Evolutionary conservation across 2,113 vertebrate species (phyloP), one percentile per base, ranked within the genome.

Genomic region (Pygoscelis antarcticus): DNA sequence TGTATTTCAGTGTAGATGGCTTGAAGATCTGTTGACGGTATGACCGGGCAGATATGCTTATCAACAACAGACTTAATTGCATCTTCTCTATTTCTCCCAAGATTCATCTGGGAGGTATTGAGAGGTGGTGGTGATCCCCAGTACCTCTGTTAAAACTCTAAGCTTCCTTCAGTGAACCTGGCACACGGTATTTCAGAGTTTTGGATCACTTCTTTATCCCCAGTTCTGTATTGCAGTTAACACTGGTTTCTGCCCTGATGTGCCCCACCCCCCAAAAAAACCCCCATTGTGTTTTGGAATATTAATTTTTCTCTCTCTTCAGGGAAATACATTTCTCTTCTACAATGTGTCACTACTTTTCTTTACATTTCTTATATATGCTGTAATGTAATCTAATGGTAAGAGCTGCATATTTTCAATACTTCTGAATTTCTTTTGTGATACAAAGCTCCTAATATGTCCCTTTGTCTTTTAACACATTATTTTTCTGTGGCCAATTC

Each of bases 21-120:
- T 61, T 77, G 70, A 55, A 79, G 30, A 15, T 47, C 55, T 89
- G 38, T 36, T 52, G 29, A n/a, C 27, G 47, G 14, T 40, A 17
- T 23, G 44, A 40, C 34, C 0, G 1, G 16, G 20, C 58, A 60
- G 29, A 46, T 30, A 2, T 1, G 14, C 25, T 57, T 30, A 61
- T 46, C 18, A 83, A 11, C 14, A 52, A 11, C 29, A 77, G 34
- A 40, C 25, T 83, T 57, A 34, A 44, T 30, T 72, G 18, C 16
- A n/a, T 38, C 18, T 21, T 69, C 7, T 16, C 47, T 69, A 5
- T 22, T 65, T 51, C 44, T 89, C 7, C 26, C 26, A 40, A 23
- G 32, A 38, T 29, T 60, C 17, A 17, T 52, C 49, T 80, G 71
- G 44, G 6, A 61, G 11, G 22, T 52, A 9, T 8, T 86, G 71